These are phyloP conservation scores for Microcaecilia unicolor DNA, from an alignment of 2,797 vertebrate species.

Conservation along the genomic window DNA sequence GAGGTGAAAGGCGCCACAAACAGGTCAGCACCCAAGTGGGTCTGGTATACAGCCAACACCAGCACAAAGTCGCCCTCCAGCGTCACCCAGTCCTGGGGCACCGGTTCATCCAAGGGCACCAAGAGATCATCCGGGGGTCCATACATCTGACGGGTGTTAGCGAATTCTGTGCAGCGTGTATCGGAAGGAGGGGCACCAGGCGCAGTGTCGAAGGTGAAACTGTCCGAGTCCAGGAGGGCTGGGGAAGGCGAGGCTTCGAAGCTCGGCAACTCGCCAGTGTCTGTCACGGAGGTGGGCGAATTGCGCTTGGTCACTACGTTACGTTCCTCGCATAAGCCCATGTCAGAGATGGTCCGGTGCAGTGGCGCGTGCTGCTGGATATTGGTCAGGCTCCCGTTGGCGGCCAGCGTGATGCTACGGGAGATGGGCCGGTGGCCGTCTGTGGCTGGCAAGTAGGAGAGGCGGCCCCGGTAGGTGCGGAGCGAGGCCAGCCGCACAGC, in stretches of 20 bases:
- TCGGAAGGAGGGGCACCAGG: background rate
- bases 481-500: constrained; percentile 75
- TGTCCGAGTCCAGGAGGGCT: background rate
- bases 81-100: constrained; percentile 80
- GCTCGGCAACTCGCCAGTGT: constrained; percentile 4
- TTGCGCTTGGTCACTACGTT: constrained; percentile 50
- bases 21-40: constrained; percentile 77
- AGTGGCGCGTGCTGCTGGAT: constrained; percentile 55
- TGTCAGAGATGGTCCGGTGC: constrained; percentile 75
- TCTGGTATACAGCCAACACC: constrained; percentile 76
- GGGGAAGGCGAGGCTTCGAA: constrained; percentile 23
- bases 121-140: constrained; percentile 61
- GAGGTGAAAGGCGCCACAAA: constrained; percentile 71
- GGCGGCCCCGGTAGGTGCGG: constrained; percentile 79
- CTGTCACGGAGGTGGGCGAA: constrained; percentile 17
- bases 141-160: background rate
- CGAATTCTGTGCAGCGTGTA: background rate
- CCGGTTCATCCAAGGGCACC: constrained; percentile 67
- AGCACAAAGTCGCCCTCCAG: constrained; percentile 83
- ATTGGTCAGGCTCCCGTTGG: constrained; percentile 64
- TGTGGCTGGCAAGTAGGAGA: constrained; percentile 72
- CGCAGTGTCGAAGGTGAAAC: constrained; percentile 1
- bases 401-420: constrained; percentile 66
- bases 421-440: constrained; percentile 34
- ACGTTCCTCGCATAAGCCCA: constrained; percentile 70